A percentile compares a stretch with the other conserved stretches of the same genome.
Conservation (phyloP, 2,113 vertebrate species). For the Turnix velox region DNA sequence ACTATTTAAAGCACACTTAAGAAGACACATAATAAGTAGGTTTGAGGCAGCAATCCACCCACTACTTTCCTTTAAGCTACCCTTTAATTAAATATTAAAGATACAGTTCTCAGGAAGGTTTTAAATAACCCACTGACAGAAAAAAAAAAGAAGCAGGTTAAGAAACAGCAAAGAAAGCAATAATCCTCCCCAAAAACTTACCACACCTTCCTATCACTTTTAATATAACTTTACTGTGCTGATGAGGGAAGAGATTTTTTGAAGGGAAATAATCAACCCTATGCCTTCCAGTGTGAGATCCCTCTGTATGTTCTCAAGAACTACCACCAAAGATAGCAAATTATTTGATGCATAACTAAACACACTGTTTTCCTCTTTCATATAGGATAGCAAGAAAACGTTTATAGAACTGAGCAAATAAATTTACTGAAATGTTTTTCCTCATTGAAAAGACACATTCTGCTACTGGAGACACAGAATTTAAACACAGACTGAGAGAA, state of each 20-base stretch:
- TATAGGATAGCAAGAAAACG: not conserved
- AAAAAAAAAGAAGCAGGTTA: slow-evolving; percentile 12
- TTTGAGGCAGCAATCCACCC: slow-evolving; percentile 59
- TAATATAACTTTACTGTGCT: not conserved
- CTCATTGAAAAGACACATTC: not conserved
- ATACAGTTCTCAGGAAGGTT: slow-evolving; percentile 45
- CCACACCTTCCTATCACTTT: not conserved
- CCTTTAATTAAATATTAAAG: slow-evolving; percentile 65
- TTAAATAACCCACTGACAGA: slow-evolving; percentile 43
- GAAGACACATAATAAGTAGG: slow-evolving; percentile 60
- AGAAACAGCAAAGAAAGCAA: slow-evolving; percentile 11
- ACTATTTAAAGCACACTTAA: slow-evolving; percentile 55
- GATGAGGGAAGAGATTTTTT: not conserved
- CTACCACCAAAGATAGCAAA: not conserved
- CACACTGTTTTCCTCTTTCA: not conserved
- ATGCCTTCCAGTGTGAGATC: not conserved
- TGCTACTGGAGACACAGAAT: not conserved
- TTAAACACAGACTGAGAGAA: not conserved
- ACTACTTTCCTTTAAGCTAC: slow-evolving; percentile 40
- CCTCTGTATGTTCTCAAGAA: not conserved
- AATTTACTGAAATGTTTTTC: not conserved
- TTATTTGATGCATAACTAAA: not conserved
- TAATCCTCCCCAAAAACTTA: not conserved
- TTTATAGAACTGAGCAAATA: not conserved
- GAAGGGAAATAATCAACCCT: not conserved